A percentile compares a stretch with the other conserved stretches of the same genome.
These are phyloP conservation scores for Pangasius djambal DNA, from an alignment of 2,797 vertebrate species.

Conservation along the genomic window DNA sequence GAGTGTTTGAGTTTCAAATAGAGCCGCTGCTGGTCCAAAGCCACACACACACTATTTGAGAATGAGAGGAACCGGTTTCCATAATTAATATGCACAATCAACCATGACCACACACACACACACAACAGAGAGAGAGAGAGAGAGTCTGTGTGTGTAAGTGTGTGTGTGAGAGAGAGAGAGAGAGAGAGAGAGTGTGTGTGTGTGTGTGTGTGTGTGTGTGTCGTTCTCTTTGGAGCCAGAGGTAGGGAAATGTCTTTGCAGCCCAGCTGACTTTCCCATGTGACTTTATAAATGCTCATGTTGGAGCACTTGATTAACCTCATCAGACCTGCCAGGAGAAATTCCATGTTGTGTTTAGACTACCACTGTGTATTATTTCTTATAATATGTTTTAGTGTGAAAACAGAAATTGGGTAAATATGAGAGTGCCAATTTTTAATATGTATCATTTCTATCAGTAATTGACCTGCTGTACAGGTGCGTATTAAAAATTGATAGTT, in stretches of 20 bases:
- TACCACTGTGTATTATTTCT: not conserved
- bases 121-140: not conserved
- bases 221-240: not conserved
- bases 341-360: not conserved
- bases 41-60: conserved; percentile 1
- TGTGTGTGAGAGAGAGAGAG: too few relatives aligned
- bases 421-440: not conserved
- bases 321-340: not conserved
- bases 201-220: not conserved
- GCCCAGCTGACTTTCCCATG: not conserved
- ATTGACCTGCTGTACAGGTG: not conserved
- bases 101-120: not conserved
- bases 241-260: conserved; percentile 2
- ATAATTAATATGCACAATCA: conserved; percentile 68
- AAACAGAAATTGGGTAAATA: not conserved
- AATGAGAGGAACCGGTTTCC: not conserved
- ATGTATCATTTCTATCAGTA: not conserved
- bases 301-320: conserved; percentile 7
- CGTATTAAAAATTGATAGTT: not conserved
- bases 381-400: not conserved
- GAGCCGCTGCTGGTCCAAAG: not conserved
- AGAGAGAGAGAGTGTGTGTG: not conserved
- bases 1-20: not conserved
- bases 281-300: conserved; percentile 1
- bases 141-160: too few relatives aligned